phyloP scores from a whole-genome alignment of 2,797 vertebrate genomes.

The Hybognathus amarus region DNA sequence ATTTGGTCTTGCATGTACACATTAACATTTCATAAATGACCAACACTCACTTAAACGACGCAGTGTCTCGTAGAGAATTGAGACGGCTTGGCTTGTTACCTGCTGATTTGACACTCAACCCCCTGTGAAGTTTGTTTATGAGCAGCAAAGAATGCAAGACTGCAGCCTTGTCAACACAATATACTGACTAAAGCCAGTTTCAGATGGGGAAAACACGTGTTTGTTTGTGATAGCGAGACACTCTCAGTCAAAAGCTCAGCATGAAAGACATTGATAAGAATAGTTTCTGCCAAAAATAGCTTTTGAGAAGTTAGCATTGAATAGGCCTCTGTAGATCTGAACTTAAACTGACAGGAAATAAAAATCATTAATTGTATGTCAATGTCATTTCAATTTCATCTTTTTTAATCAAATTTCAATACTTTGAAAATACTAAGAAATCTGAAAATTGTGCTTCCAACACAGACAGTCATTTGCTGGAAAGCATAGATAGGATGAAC shows the following conservation, averaged over 20 bases:
- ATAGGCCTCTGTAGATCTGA: constrained; percentile 3
- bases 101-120: constrained; percentile 41
- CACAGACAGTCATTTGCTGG: not conserved
- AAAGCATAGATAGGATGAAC: not conserved
- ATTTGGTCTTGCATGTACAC: not conserved
- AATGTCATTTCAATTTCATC: constrained; percentile 12
- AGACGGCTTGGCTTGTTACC: constrained; percentile 37
- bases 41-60: not conserved
- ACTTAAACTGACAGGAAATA: constrained; percentile 25
- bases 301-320: not conserved
- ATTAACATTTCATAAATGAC: constrained; percentile 23
- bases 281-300: constrained; percentile 15
- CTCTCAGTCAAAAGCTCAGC: constrained; percentile 31
- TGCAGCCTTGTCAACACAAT: constrained; percentile 27
- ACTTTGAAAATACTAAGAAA: not conserved
- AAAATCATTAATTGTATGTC: constrained; percentile 19
- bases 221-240: constrained; percentile 21
- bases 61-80: constrained; percentile 1
- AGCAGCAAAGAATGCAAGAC: constrained; percentile 23
- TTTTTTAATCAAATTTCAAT: not conserved
- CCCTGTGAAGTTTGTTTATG: constrained; percentile 41
- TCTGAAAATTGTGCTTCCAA: not conserved
- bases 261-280: constrained; percentile 34
- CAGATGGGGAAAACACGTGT: not conserved
- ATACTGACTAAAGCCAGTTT: constrained; percentile 17